Conservation (phyloP, 2,797 vertebrate species). For the Melanotaenia parkinsoni region DNA sequence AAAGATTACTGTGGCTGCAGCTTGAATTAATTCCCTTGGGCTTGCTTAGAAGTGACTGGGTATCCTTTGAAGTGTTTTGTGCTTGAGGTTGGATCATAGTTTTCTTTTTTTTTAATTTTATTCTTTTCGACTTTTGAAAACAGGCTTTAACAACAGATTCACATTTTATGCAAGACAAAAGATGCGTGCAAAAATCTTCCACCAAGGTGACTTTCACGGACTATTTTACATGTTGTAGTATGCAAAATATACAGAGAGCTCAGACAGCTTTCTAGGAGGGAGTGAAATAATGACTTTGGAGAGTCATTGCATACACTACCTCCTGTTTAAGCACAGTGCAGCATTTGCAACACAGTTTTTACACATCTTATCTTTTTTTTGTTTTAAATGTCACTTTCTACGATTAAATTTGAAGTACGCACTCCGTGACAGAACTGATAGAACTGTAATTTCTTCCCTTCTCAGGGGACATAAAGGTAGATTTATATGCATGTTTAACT, state of each 20-base stretch:
- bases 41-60: constrained; percentile 43
- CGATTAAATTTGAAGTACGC: constrained; percentile 14
- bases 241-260: background rate
- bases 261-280: background rate
- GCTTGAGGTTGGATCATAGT: constrained; percentile 39
- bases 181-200: background rate
- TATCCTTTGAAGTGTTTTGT: constrained; percentile 63
- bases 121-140: constrained; percentile 26
- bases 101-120: background rate
- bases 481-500: constrained; percentile 52
- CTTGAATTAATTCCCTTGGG: constrained; percentile 52
- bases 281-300: constrained; percentile 10
- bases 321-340: constrained; percentile 7
- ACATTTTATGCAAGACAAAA: constrained; percentile 26
- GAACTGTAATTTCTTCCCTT: constrained; percentile 26
- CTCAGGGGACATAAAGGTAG: constrained; percentile 38
- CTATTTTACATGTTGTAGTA: background rate
- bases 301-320: background rate
- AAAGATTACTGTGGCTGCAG: constrained; percentile 48
- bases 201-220: constrained; percentile 7
- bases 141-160: constrained; percentile 18
- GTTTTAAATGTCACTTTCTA: constrained; percentile 12
- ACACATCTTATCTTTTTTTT: constrained; percentile 17
- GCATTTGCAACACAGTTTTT: constrained; percentile 9
- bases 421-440: constrained; percentile 24